Evolutionary conservation across 2,113 vertebrate species (phyloP).

Genomic region (Thunnus maccoyii): DNA sequence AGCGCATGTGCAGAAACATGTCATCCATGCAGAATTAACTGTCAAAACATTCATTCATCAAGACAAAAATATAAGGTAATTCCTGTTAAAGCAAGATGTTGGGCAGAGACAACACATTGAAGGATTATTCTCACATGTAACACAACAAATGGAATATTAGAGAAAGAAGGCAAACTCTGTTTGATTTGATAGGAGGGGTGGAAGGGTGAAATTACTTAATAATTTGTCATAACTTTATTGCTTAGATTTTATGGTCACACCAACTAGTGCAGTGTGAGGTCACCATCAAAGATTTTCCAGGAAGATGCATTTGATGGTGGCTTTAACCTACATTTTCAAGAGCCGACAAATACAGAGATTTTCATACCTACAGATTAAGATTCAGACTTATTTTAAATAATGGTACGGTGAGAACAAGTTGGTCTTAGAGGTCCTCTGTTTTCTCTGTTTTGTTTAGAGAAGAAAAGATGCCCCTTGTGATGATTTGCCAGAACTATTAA

Average conservation of each 20-base stretch:
- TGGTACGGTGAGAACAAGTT: too few relatives aligned
- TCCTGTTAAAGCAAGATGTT: not conserved
- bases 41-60: too few relatives aligned
- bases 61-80: too few relatives aligned
- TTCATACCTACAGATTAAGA: not conserved
- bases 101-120: not conserved
- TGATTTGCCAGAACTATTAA: conserved; percentile 35
- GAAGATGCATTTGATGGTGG: not conserved
- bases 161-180: not conserved
- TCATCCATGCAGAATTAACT: not conserved
- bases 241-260: conserved; percentile 5
- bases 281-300: conserved; percentile 1
- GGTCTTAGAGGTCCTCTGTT: not conserved
- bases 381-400: not conserved
- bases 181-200: not conserved
- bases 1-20: not conserved
- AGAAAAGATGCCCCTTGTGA: not conserved
- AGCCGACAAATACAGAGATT: not conserved
- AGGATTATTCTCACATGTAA: not conserved
- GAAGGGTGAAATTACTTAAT: not conserved
- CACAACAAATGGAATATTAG: not conserved
- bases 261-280: not conserved
- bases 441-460: not conserved
- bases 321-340: not conserved
- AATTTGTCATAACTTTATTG: not conserved